Conservation (phyloP, 1,140 invertebrate genomes). For the Physella acuta region DNA sequence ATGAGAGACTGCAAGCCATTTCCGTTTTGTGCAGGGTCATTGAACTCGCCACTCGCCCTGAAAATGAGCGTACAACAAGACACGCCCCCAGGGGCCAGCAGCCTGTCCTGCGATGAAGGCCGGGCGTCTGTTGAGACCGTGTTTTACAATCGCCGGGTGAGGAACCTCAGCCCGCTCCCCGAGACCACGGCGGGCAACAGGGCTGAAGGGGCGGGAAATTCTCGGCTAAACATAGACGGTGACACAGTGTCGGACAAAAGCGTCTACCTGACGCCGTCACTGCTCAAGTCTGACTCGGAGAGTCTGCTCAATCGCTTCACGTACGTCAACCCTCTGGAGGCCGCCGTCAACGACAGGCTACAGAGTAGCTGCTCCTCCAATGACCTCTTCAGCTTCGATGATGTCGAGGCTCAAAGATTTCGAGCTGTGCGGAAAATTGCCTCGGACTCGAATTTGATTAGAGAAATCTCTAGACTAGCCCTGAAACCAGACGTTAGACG, state of each 20-base stretch:
- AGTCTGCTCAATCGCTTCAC: not conserved
- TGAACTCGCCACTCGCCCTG: too few relatives aligned
- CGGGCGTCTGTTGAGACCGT: too few relatives aligned
- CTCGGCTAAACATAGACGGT: not conserved
- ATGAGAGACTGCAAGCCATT: conserved; percentile 3
- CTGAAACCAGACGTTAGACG: not conserved
- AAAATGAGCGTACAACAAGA: too few relatives aligned
- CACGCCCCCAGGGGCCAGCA: too few relatives aligned
- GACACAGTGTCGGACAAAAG: not conserved
- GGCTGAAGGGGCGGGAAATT: too few relatives aligned
- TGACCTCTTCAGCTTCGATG: not conserved
- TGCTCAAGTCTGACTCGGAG: not conserved
- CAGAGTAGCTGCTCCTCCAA: not conserved
- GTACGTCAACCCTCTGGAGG: not conserved
- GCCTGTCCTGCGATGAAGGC: too few relatives aligned
- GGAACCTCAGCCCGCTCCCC: conserved; percentile 18
- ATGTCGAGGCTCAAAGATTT: not conserved
- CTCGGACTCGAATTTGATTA: not conserved
- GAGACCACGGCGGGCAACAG: not conserved
- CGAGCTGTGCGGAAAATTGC: not conserved
- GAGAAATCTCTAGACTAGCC: too few relatives aligned
- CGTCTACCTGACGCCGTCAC: not conserved
- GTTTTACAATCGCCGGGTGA: not conserved
- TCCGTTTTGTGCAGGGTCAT: too few relatives aligned
- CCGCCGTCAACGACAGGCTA: not conserved